Percentiles rank a stretch among this genome's conserved stretches.
Evolutionary conservation across 35 echinoderm and acorn worm species (phyloP).

Genomic region (Nesometra sesokonis): DNA sequence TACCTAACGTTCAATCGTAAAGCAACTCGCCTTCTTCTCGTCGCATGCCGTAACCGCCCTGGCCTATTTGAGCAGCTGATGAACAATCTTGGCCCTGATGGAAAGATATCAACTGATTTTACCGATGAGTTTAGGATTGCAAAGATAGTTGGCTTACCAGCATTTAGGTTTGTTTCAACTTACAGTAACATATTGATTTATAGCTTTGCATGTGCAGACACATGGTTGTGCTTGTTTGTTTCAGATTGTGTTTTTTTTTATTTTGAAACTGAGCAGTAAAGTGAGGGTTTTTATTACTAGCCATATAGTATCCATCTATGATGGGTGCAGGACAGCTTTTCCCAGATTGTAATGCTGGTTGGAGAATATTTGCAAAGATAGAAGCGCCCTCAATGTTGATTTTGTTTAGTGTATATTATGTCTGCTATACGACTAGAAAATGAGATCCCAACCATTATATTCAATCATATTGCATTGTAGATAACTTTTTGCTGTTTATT

Average conservation of each 20-base stretch:
- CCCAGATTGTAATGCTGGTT: background rate
- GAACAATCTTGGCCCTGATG: conserved; percentile 89
- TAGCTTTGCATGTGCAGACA: no score
- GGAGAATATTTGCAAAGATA: no score
- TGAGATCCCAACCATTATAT: no score
- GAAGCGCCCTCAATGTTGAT: no score
- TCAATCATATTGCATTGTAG: no score
- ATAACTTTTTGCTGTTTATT: no score
- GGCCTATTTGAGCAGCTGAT: conserved; percentile 69
- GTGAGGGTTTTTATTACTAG: background rate
- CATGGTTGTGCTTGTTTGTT: background rate
- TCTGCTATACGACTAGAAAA: no score
- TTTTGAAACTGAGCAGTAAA: background rate
- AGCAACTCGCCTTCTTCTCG: conserved; percentile 57
- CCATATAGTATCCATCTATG: no score
- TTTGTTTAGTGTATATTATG: no score
- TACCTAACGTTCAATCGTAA: conserved; percentile 86
- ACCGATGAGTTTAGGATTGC: conserved; percentile 73
- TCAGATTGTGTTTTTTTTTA: no score
- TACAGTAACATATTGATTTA: background rate
- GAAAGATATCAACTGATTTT: conserved; percentile 77
- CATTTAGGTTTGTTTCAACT: conserved; percentile 45
- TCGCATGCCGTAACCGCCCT: conserved; percentile 59
- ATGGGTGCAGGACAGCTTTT: no score
- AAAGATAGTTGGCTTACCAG: conserved; percentile 75